Base-by-base conservation (phyloP, 1,140 invertebrate species). In the Carposina sasakii region DNA sequence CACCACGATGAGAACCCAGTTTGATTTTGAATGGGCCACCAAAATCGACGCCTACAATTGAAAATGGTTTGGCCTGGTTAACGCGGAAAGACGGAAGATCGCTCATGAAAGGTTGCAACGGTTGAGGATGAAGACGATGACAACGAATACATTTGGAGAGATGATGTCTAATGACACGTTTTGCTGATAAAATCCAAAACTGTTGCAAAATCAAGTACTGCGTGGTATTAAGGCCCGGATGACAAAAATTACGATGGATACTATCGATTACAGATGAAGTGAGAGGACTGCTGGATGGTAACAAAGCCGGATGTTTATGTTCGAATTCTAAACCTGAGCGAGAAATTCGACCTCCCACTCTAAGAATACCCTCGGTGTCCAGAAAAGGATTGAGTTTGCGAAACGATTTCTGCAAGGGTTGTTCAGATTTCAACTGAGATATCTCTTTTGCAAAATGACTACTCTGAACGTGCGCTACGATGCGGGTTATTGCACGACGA, bases 301-400 rank as follows among this genome's bases (percentile, higher is more conserved):
- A n/a, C n/a, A n/a, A n/a, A n/a, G n/a, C n/a, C n/a, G n/a, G n/a
- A n/a, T n/a, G n/a, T n/a, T n/a, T n/a, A n/a, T n/a, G n/a, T n/a
- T n/a, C n/a, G n/a, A n/a, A n/a, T n/a, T n/a, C n/a, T n/a, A n/a
- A n/a, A n/a, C n/a, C n/a, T n/a, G n/a, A n/a, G n/a, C n/a, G n/a
- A n/a, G n/a, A n/a, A n/a, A n/a, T n/a, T n/a, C n/a, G n/a, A n/a
- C 65, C 60, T 40, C 63, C 63, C 53, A 66, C 60, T 39, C 64
- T 53, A 9, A 70, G 45, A 1, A 70, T 34, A 46, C 46, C 52
- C 8, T 42, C 24, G n/a, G 37, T 30, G 39, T 63, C 63, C 2
- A 69, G 9, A 40, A 63, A 58, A 1, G 66, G 66, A 30, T 53
- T 52, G 5, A 58, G 53, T 21, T 52, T 57, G n/a, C 51, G 50